Conservation (phyloP, 2,888 invertebrate species). For the Margaritifera margaritifera region DNA sequence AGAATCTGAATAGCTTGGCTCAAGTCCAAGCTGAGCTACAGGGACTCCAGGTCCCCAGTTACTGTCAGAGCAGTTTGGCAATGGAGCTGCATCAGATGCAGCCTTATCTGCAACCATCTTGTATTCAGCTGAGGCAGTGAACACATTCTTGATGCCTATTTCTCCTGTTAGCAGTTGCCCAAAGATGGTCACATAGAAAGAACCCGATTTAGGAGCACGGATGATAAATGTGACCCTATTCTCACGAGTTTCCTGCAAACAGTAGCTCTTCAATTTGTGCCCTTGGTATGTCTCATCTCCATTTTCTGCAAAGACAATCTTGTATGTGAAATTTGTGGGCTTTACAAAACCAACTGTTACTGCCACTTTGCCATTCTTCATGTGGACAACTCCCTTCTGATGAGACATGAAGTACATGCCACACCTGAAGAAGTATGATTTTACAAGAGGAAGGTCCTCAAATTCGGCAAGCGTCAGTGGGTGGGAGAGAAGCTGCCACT, state of each 20-base stretch:
- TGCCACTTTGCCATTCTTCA: conserved; percentile 67
- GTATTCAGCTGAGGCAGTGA: conserved; percentile 72
- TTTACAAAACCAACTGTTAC: conserved; percentile 70
- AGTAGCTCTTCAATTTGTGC: conserved; percentile 68
- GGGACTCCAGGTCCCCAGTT: conserved; percentile 73
- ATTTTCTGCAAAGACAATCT: conserved; percentile 65
- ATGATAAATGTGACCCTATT: conserved; percentile 69
- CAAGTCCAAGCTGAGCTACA: conserved; percentile 70
- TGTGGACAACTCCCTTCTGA: conserved; percentile 68
- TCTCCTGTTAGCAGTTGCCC: conserved; percentile 69
- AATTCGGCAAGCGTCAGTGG: conserved; percentile 67
- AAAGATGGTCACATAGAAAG: conserved; percentile 72
- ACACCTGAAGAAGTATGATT: conserved; percentile 73
- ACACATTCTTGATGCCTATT: conserved; percentile 70
- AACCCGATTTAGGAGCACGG: conserved; percentile 65
- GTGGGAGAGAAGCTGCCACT: conserved; percentile 69
- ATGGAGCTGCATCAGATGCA: conserved; percentile 63
- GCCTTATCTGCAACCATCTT: conserved; percentile 70
- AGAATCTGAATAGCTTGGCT: conserved; percentile 63
- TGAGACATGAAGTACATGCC: conserved; percentile 70
- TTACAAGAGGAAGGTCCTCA: conserved; percentile 72
- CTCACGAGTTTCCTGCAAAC: conserved; percentile 70
- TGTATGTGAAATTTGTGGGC: conserved; percentile 73
- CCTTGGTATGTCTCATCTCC: conserved; percentile 67
- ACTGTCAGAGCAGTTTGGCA: conserved; percentile 71